phyloP scores from a whole-genome alignment of 2,797 vertebrate genomes.

The Steatocranus sp. region DNA sequence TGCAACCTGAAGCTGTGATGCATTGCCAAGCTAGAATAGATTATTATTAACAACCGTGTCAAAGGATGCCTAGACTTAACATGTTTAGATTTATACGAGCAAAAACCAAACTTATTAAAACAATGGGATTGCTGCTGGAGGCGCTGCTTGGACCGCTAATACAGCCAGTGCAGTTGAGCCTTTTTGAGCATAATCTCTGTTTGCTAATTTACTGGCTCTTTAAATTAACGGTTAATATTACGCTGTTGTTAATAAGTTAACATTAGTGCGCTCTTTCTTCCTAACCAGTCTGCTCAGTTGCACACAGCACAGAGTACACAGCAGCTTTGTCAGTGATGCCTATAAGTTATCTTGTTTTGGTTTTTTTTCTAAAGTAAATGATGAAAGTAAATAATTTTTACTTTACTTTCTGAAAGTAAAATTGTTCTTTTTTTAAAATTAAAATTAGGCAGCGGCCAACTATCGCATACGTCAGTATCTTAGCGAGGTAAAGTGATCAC shows the following conservation, averaged over 20 bases:
- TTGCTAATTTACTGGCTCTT: slow-evolving; percentile 26
- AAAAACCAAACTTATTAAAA: not conserved
- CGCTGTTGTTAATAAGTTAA: slow-evolving; percentile 2
- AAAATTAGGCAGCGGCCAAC: not conserved
- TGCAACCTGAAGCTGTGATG: slow-evolving; percentile 1
- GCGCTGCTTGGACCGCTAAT: not conserved
- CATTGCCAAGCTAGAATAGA: not conserved
- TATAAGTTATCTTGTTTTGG: not conserved
- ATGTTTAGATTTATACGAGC: slow-evolving; percentile 4
- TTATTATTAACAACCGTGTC: not conserved
- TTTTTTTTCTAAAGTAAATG: not conserved
- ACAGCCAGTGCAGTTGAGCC: not conserved
- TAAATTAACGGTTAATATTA: not conserved
- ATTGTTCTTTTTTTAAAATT: not conserved
- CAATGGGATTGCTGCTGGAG: not conserved
- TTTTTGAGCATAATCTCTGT: slow-evolving; percentile 14
- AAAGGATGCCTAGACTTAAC: not conserved
- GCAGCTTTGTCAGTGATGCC: not conserved
- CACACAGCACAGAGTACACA: not conserved
- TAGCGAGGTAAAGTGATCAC: not conserved
- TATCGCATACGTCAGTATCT: not conserved
- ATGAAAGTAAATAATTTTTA: not conserved
- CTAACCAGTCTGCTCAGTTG: slow-evolving; percentile 12
- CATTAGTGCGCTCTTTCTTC: slow-evolving; percentile 12
- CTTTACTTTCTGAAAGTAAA: not conserved